These are phyloP conservation scores for Linurgus olivaceus DNA, from an alignment of 2,797 vertebrate species.

Conservation along the genomic window DNA sequence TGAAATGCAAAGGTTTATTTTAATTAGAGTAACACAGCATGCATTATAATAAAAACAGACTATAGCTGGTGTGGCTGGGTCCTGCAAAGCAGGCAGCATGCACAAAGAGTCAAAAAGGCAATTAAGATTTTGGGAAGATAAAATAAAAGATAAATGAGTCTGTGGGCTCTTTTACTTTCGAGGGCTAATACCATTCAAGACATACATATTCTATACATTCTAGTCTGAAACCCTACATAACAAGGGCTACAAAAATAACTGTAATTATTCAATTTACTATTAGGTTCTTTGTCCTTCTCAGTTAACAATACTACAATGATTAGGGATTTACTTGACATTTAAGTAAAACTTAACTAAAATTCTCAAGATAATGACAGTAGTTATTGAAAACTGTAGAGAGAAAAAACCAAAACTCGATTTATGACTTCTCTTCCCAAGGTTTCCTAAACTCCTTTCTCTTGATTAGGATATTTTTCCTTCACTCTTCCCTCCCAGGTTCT, in stretches of 20 bases:
- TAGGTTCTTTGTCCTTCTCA: not conserved
- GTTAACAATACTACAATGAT: not conserved
- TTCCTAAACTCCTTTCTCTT: not conserved
- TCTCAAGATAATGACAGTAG: not conserved
- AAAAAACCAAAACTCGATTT: not conserved
- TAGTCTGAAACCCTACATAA: not conserved
- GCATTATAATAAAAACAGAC: not conserved
- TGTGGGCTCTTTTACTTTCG: not conserved
- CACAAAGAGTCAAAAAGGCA: not conserved
- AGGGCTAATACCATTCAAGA: not conserved
- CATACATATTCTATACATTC: not conserved
- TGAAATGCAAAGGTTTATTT: not conserved
- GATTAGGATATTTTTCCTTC: not conserved
- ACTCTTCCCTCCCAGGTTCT: not conserved
- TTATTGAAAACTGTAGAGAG: not conserved
- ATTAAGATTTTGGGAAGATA: not conserved
- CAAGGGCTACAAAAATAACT: not conserved
- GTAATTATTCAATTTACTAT: not conserved
- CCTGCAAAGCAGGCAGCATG: not conserved
- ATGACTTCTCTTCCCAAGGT: not conserved
- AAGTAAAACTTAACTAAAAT: not conserved
- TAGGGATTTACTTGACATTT: not conserved
- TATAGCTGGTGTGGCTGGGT: rapidly evolving
- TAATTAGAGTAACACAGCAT: not conserved
- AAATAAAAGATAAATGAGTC: not conserved